Evolutionary conservation across 2,113 vertebrate genomes (phyloP), one percentile per base, ranked within the genome.

Genomic region (Oryzias woworae): DNA sequence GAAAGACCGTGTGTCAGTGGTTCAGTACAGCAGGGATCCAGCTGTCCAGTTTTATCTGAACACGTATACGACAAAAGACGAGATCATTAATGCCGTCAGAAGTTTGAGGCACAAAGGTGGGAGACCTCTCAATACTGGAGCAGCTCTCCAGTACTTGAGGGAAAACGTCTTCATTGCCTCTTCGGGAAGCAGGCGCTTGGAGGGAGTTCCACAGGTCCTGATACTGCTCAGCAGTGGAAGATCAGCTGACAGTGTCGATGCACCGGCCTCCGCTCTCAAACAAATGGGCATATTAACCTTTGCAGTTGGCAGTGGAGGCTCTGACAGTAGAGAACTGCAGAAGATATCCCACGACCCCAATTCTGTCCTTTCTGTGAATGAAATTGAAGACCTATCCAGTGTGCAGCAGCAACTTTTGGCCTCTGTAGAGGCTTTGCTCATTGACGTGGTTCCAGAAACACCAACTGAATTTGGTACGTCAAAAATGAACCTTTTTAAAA

Each of bases 21-120:
- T 94, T 0, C 97, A 98, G 82, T 98, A 94, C 85, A 78, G n/a
- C 12, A 45, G 44, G 4, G 44, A 45, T 3, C 43, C 44, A 45
- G 88, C 90, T 0, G 93, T 95, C 62, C 94, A 45, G 44, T 45
- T 99, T 82, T 87, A 92, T 85, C 92, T 98, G 0, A 95, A 98
- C 42, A 85, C 92, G 10, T 75, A 98, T 0, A 83, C 89, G 78
- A 94, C 94, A 70, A 94, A 94, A 85, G 91, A 94, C 14, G 44
- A 45, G 44, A 45, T 45, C 43, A 14, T 45, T 45, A 16, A 45
- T 16, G 16, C 14, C 16, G 14, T 45, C 44, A 45, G 44, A 45
- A 16, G 2, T 45, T 45, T 45, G 16, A 45, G 14, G 12, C 14
- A 45, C 44, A 45, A 45, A 45, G 44, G 44, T 15, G 44, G 44